Evolutionary conservation across 2,888 invertebrate genomes (phyloP), one percentile per base, ranked within the genome.

Genomic region (Tenthredo notha): DNA sequence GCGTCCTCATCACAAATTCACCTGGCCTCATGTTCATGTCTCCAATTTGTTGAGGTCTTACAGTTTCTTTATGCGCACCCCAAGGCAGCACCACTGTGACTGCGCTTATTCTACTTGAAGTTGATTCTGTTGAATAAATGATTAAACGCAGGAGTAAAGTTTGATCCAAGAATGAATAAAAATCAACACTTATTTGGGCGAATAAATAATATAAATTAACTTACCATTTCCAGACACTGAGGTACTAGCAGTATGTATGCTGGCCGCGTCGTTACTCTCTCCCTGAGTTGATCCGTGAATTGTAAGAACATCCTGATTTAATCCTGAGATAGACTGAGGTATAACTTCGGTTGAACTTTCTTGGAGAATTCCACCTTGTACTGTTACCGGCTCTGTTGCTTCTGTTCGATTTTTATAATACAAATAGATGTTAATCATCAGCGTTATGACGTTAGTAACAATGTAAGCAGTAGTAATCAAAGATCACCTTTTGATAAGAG

Each of bases 1-100:
- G 95, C 72, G 98, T 97, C 86, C 98, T 95, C 97, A 99, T 98
- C 0, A 99, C 98, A 94, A 97, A 99, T 94, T 99, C 99, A 15
- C 99, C 99, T 0, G 98, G 98, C 85, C 98, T 95, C 21, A 97
- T 94, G 90, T 96, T 96, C 89, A 95, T 95, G 91, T 97, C 96
- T 87, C 91, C 93, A 47, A 92, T 89, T 89, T 93, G 91, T 86
- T 93, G 93, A 0, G 91, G 90, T 85, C 90, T 92, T 12, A 93
- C 91, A 12, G 93, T 93, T 87, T 97, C 97, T 91, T 97, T 97
- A 90, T 96, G 96, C 6, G 96, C 96, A 74, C 98, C 98, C 98
- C 98, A 98, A 43, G 98, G 98, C 85, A 98, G 92, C 3, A 93
- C 90, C 18, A 93, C 93, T 65, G 93, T 93, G 82, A 93, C 90